Conservation (phyloP, 2,113 vertebrate genomes). For the Haemorhous mexicanus region DNA sequence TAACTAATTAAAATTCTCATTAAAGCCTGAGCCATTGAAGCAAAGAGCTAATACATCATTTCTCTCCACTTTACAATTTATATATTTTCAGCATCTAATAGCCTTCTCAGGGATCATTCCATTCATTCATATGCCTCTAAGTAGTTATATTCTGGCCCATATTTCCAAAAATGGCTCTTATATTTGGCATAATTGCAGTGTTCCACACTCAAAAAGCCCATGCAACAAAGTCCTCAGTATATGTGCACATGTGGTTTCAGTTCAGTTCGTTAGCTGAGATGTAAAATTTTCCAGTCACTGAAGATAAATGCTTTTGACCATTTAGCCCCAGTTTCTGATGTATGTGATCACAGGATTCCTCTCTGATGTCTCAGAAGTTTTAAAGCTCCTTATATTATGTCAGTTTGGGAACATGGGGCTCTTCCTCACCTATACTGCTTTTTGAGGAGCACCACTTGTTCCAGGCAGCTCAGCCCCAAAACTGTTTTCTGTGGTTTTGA, state of each 20-base stretch:
- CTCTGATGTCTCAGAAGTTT: not conserved
- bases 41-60: constrained; percentile 34
- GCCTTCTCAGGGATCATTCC: constrained; percentile 14
- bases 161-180: not conserved
- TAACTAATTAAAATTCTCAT: constrained; percentile 51
- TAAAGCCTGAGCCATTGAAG: constrained; percentile 31
- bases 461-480: not conserved
- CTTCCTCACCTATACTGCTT: not conserved
- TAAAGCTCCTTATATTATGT: not conserved
- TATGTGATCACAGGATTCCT: not conserved
- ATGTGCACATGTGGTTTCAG: not conserved
- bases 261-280: not conserved
- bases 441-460: not conserved
- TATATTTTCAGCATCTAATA: constrained; percentile 26
- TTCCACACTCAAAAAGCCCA: not conserved
- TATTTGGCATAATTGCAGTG: not conserved
- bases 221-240: not conserved
- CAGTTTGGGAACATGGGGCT: not conserved
- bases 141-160: not conserved
- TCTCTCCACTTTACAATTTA: constrained; percentile 2
- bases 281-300: not conserved
- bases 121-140: constrained; percentile 10
- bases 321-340: not conserved
- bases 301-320: not conserved
- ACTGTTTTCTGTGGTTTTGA: not conserved